Conservation (phyloP, 2,797 vertebrate species). For the Lemur catta region DNA sequence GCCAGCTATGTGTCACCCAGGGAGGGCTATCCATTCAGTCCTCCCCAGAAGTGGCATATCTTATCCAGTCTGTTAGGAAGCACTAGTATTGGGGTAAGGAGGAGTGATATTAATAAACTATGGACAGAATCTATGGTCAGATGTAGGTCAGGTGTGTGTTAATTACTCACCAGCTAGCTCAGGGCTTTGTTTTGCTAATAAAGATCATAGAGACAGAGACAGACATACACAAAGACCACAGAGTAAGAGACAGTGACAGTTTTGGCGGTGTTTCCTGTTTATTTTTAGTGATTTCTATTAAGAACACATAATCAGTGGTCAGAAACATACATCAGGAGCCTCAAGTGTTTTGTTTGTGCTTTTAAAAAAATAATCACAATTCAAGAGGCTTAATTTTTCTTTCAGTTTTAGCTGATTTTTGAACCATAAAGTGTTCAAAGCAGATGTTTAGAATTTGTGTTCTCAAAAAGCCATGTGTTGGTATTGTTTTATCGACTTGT, state of each 20-base stretch:
- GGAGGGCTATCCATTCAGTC: neutral
- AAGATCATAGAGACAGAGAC: neutral
- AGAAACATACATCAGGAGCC: neutral
- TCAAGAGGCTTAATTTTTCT: neutral
- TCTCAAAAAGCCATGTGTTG: neutral
- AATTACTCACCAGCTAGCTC: neutral
- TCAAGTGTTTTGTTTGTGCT: neutral
- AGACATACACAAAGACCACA: neutral
- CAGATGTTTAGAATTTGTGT: neutral
- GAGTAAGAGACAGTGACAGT: neutral
- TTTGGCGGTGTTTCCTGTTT: neutral
- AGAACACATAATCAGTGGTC: neutral
- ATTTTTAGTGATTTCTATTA: conserved; percentile 20
- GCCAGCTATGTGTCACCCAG: neutral
- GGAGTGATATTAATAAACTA: neutral
- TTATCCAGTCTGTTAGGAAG: neutral
- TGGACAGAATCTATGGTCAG: neutral
- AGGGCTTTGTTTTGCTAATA: neutral
- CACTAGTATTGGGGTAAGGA: neutral
- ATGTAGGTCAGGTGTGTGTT: neutral
- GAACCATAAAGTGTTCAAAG: neutral
- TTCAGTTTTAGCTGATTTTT: conserved; percentile 36
- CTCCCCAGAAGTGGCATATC: neutral
- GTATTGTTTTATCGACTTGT: conserved; percentile 4
- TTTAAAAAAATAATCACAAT: conserved; percentile 14